Conservation (phyloP, 2,113 vertebrate species). For the Caloenas nicobarica region DNA sequence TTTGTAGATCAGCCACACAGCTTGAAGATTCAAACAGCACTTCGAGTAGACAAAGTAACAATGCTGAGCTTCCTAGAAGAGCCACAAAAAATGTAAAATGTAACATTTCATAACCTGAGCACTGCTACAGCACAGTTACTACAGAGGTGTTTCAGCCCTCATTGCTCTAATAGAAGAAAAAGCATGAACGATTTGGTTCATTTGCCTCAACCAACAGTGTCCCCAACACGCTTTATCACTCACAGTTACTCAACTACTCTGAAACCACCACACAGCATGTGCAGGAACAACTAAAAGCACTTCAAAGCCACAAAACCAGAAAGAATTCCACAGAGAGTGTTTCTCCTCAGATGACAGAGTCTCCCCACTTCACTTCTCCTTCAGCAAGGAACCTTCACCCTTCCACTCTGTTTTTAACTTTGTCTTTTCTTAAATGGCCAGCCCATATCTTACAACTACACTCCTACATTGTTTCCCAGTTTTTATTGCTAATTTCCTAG, state of each 20-base stretch:
- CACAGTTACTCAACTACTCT: background rate
- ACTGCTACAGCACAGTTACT: background rate
- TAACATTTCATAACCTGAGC: background rate
- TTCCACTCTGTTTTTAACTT: background rate
- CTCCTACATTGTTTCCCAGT: background rate
- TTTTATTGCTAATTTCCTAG: background rate
- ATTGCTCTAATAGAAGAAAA: background rate
- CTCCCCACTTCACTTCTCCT: background rate
- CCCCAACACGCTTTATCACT: background rate
- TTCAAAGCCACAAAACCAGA: background rate
- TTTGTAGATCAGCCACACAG: background rate
- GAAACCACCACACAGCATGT: background rate
- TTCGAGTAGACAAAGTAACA: background rate
- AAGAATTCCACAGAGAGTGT: background rate
- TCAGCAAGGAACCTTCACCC: background rate
- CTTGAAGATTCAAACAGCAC: background rate
- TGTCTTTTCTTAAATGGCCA: background rate
- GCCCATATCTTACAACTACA: accelerated
- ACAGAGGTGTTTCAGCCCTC: background rate
- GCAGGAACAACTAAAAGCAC: background rate
- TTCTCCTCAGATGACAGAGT: background rate
- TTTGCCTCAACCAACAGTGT: background rate
- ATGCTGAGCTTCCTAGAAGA: background rate
- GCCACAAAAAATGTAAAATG: background rate
- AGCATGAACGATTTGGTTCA: accelerated